phyloP scores from a whole-genome alignment of 2,888 invertebrate genomes.

The Callinectes sapidus region DNA sequence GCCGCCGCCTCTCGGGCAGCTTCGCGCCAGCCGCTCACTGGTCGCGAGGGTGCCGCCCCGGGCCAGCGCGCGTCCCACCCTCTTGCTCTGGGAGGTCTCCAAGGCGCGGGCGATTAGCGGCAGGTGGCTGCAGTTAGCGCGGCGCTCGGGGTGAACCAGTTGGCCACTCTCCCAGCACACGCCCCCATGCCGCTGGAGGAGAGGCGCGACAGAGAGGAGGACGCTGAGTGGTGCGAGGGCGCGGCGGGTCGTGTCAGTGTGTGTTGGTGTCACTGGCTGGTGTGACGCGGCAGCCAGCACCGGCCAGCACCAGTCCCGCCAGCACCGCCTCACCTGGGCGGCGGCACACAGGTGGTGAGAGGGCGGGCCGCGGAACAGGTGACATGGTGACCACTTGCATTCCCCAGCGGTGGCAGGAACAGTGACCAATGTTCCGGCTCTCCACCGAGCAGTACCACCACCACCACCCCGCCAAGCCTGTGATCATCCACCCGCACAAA shows the following conservation, averaged over 20 bases:
- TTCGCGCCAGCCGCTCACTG: not conserved
- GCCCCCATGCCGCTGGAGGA: not conserved
- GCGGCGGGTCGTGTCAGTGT: not conserved
- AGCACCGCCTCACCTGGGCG: not conserved
- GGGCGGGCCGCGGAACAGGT: slow-evolving; percentile 27
- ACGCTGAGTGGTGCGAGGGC: slow-evolving; percentile 28
- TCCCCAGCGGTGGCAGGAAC: not conserved
- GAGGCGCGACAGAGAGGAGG: not conserved
- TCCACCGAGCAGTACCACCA: slow-evolving; percentile 14
- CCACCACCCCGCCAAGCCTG: slow-evolving; percentile 1
- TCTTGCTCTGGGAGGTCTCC: not conserved
- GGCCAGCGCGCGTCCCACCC: slow-evolving; percentile 17
- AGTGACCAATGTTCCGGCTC: slow-evolving; percentile 55
- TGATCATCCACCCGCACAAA: slow-evolving; percentile 63
- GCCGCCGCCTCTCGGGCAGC: not conserved
- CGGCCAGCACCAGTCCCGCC: not conserved
- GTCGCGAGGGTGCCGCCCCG: not conserved
- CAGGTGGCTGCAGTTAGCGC: slow-evolving; percentile 15
- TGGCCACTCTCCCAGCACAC: not conserved
- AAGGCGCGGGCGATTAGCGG: not conserved
- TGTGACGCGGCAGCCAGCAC: not conserved
- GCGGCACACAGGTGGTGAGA: not conserved
- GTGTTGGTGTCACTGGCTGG: slow-evolving; percentile 4
- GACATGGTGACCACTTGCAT: slow-evolving; percentile 17
- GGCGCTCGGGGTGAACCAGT: not conserved